Evolutionary conservation across 2,888 invertebrate species (phyloP).

Genomic region (Diarsia brunnea): DNA sequence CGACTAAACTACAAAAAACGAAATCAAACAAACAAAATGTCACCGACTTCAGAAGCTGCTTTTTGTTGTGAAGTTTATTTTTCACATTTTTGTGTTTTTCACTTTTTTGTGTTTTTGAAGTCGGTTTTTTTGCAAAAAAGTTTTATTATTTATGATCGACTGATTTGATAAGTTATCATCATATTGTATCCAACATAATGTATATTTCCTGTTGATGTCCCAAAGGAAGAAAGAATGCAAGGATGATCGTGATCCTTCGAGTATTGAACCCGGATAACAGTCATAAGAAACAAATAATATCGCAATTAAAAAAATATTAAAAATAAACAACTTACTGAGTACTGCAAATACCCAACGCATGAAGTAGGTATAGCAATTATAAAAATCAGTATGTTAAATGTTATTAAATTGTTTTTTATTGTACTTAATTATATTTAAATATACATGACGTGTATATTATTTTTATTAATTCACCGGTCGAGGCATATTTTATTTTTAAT

Average conservation of each 20-base stretch:
- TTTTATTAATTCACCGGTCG: slow-evolving; percentile 13
- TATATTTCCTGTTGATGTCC: neutral
- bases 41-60: too few species aligned
- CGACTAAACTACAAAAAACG: too few species aligned
- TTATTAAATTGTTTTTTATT: slow-evolving; percentile 47
- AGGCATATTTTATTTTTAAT: slow-evolving; percentile 32
- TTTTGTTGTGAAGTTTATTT: too few species aligned
- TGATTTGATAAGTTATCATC: neutral
- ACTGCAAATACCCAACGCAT: slow-evolving; percentile 23
- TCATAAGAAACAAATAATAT: neutral
- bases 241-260: slow-evolving; percentile 14
- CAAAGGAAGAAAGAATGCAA: slow-evolving; percentile 10
- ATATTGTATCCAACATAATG: neutral
- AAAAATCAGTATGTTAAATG: slow-evolving; percentile 41
- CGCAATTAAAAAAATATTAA: slow-evolving; percentile 48
- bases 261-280: slow-evolving; percentile 44
- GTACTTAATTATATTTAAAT: slow-evolving; percentile 37
- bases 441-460: slow-evolving; percentile 28
- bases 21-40: too few species aligned
- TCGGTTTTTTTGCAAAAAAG: too few species aligned
- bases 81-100: too few species aligned
- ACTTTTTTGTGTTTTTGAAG: too few species aligned
- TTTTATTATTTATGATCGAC: too few species aligned
- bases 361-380: slow-evolving; percentile 40
- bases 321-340: slow-evolving; percentile 34